Evolutionary conservation across 2,797 vertebrate species (phyloP).

Genomic region (Rhabdomys pumilio): DNA sequence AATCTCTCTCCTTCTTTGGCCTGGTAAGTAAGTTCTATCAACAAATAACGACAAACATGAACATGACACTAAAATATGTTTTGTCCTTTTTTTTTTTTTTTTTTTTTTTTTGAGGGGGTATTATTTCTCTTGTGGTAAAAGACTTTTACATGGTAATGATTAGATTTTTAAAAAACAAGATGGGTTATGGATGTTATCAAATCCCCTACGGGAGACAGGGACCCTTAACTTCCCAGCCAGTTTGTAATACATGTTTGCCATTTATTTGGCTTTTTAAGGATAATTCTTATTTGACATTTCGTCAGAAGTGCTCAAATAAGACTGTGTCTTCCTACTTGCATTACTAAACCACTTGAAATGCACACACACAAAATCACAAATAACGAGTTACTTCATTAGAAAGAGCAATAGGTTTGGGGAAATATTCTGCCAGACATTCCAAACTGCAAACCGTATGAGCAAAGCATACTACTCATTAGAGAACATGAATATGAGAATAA

Average conservation of each 20-base stretch:
- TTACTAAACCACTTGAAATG: not conserved
- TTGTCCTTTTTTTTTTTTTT: too few species aligned
- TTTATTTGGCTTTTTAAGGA: slow-evolving; percentile 8
- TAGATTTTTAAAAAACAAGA: slow-evolving; percentile 65
- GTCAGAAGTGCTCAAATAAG: not conserved
- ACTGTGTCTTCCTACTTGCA: not conserved
- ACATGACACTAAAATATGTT: not conserved
- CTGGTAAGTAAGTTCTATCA: slow-evolving; percentile 92
- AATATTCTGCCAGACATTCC: not conserved
- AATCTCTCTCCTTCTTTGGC: slow-evolving; percentile 98
- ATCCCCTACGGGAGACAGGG: not conserved
- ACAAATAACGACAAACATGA: not conserved
- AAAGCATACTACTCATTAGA: not conserved
- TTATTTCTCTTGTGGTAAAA: slow-evolving; percentile 40
- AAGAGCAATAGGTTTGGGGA: not conserved
- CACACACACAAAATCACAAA: not conserved
- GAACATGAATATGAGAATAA: not conserved
- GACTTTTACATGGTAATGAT: not conserved
- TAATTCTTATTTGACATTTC: not conserved
- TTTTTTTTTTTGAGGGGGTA: too few species aligned
- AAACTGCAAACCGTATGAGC: not conserved
- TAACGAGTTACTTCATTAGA: not conserved
- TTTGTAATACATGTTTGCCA: slow-evolving; percentile 19
- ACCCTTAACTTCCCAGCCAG: not conserved
- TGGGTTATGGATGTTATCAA: slow-evolving; percentile 35